Evolutionary conservation across 1,140 invertebrate species (phyloP).

Genomic region (Zophobas morio): DNA sequence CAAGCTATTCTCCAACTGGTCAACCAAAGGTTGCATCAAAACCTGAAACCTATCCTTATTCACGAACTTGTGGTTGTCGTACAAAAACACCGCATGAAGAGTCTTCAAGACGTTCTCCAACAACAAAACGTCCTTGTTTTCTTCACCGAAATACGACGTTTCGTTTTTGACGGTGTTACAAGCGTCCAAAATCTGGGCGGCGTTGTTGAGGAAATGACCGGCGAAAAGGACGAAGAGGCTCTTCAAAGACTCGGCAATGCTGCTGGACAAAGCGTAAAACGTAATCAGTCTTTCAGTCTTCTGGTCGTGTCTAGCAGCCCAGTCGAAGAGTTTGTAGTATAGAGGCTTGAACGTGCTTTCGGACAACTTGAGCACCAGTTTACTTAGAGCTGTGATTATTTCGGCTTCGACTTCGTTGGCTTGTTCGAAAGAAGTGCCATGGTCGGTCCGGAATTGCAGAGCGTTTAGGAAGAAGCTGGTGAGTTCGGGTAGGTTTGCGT

Average conservation of each 20-base stretch:
- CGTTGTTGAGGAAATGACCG: slow-evolving; percentile 86
- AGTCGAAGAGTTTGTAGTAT: slow-evolving; percentile 89
- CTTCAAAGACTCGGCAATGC: slow-evolving; percentile 86
- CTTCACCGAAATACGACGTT: slow-evolving; percentile 69
- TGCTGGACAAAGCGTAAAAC: slow-evolving; percentile 78
- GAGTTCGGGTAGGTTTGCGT: slow-evolving; percentile 75
- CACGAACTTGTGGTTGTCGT: slow-evolving; percentile 87
- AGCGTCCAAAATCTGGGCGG: slow-evolving; percentile 78
- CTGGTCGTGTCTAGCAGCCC: slow-evolving; percentile 77
- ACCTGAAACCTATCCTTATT: slow-evolving; percentile 88
- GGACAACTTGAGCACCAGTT: slow-evolving; percentile 88
- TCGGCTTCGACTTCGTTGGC: slow-evolving; percentile 76
- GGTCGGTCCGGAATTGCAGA: slow-evolving; percentile 78
- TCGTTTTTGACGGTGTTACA: slow-evolving; percentile 72
- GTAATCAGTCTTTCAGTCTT: slow-evolving; percentile 73
- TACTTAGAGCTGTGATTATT: slow-evolving; percentile 81
- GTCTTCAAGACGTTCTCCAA: slow-evolving; percentile 81
- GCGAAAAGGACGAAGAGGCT: slow-evolving; percentile 92
- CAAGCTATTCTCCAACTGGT: slow-evolving; percentile 89
- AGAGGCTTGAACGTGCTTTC: slow-evolving; percentile 90
- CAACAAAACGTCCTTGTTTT: slow-evolving; percentile 73
- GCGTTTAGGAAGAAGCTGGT: slow-evolving; percentile 83
- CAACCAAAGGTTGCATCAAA: slow-evolving; percentile 88
- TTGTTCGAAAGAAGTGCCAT: slow-evolving; percentile 65
- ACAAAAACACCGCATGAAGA: slow-evolving; percentile 80